Evolutionary conservation across 53 echinoderm and acorn worm genomes (phyloP), one percentile per base, ranked within the genome.

Genomic region (Holothuria scabra): DNA sequence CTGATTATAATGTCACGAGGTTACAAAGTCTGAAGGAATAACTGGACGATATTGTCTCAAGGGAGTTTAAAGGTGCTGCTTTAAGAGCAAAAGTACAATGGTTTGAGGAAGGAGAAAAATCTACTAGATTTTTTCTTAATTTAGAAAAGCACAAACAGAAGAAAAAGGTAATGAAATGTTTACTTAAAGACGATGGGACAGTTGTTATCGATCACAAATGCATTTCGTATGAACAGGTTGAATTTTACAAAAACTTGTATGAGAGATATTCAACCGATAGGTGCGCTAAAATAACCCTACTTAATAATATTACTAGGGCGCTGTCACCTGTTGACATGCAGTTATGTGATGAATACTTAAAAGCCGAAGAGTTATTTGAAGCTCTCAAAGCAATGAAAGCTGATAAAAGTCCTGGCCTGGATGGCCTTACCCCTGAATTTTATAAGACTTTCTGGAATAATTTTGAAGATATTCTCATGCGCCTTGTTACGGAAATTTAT

Each of bases 91-190:
- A 72, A 24, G 14, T 72, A 0, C 41, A 38, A 44, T 72, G 72
- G 72, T 72, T 38, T 22, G 72, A 72, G 14, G 72, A 72, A 24
- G 24, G 48, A 21, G 72, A 72, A 24, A 72, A 72, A 18, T 72
- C 46, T 24, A 41, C 44, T 6, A 41, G 34, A 21, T 46, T 72
- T 14, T 72, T 72, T 46, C 48, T 72, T 4, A 72, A 70, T 22
- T 14, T 70, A 18, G 70, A 70, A 22, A 70, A 30, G 5, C 19
- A 12, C 5, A 7, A 30, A 28, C 69, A 68, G 31, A 72, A 72
- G 41, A 37, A 16, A 41, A 72, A 72, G 34, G 72, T 72, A 41
- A 72, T 72, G 37, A 72, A 38, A 46, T 18, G 6, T 18, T 10
- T 72, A 7, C 8, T 72, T 6, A 72, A 5, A 21, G 46, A 72